These are phyloP conservation scores for Gibbula magus DNA, from an alignment of 2,888 invertebrate genomes.

Conservation along the genomic window DNA sequence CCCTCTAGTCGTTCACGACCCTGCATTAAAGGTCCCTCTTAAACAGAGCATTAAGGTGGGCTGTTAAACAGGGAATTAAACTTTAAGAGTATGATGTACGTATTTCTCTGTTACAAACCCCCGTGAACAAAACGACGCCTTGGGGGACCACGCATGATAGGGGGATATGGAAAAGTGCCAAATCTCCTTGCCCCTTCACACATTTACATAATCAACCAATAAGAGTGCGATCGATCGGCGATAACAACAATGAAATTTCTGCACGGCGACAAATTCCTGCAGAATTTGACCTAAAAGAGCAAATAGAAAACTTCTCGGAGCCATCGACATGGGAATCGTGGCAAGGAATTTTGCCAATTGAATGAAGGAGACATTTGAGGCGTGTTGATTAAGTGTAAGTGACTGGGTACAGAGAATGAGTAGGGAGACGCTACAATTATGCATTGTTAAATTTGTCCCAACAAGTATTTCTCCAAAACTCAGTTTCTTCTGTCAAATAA, in stretches of 20 bases:
- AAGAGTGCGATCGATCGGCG: slow-evolving; percentile 1
- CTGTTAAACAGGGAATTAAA: slow-evolving; percentile 17
- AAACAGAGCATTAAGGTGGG: background rate
- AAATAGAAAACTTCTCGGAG: slow-evolving; percentile 11
- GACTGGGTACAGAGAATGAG: background rate
- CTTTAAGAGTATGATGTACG: slow-evolving; percentile 11
- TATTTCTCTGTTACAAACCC: background rate
- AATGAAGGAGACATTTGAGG: slow-evolving; percentile 12
- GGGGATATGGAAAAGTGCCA: slow-evolving; percentile 12
- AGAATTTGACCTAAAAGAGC: slow-evolving; percentile 22
- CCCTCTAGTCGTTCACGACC: background rate
- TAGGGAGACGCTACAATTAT: background rate
- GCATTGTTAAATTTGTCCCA: background rate
- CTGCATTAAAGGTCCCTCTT: background rate
- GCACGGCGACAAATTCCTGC: slow-evolving; percentile 22
- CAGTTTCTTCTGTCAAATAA: no score
- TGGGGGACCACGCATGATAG: background rate
- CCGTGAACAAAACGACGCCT: background rate
- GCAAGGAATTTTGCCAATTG: background rate
- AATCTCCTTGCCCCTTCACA: background rate
- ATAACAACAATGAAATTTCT: slow-evolving; percentile 18
- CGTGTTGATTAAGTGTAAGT: slow-evolving; percentile 4
- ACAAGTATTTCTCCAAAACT: no score
- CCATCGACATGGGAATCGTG: slow-evolving; percentile 13
- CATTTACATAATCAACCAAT: slow-evolving; percentile 22